A percentile compares a stretch with the other conserved stretches of the same genome.
Conservation (phyloP, 2,113 vertebrate genomes). For the Crotophaga sulcirostris region DNA sequence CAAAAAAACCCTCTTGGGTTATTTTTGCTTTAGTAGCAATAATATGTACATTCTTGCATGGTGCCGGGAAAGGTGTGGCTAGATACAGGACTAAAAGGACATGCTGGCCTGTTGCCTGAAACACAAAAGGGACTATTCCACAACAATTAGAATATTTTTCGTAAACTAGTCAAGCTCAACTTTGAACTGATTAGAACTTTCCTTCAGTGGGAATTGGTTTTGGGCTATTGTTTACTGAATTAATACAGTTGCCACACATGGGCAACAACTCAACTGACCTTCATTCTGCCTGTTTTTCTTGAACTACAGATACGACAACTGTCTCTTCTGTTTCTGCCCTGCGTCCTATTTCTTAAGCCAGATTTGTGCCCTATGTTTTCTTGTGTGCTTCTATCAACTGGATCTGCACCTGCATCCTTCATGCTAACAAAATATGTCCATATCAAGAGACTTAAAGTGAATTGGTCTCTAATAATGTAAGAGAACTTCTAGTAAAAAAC, state of each 20-base stretch:
- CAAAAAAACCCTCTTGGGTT: not conserved
- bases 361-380: not conserved
- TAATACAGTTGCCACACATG: not conserved
- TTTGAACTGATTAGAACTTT: not conserved
- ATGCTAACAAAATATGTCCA: not conserved
- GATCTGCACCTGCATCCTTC: not conserved
- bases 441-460: not conserved
- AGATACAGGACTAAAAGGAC: not conserved
- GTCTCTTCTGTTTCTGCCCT: not conserved
- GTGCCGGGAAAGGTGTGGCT: not conserved
- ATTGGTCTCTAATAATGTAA: not conserved
- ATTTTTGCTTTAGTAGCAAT: not conserved
- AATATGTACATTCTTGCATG: not conserved
- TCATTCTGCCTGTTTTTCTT: not conserved
- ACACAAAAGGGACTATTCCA: not conserved
- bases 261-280: not conserved
- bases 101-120: not conserved
- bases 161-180: not conserved
- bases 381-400: not conserved
- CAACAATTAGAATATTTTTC: not conserved
- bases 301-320: not conserved
- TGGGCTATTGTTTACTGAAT: not conserved
- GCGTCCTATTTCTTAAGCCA: not conserved
- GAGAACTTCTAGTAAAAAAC: not conserved
- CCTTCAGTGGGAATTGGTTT: not conserved